Base-by-base conservation (phyloP, 2,888 invertebrate species). In the Monoplex corrugatus region DNA sequence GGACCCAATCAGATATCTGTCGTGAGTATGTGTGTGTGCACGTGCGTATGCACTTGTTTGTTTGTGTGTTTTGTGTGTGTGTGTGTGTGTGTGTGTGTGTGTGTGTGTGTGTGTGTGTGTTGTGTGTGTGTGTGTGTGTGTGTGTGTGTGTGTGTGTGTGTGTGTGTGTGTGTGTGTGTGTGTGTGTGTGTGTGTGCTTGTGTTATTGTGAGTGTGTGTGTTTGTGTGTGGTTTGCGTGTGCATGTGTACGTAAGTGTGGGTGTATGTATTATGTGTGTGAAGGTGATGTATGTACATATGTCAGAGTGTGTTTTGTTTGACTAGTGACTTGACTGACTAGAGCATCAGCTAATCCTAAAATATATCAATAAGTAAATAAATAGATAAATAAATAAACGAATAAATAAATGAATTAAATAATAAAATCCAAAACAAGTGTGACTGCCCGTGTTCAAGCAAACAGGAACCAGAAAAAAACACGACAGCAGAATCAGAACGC, bases 141-240 rank as follows among this genome's bases (percentile, higher is more conserved):
- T n/a, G n/a, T 13, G 63, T n/a, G 44, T 35, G 23, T 63, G 2
- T 32, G 68, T 86, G 5, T 72, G 32, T 72, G 32, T 72, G 19
- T 6, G 3, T 72, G 32, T 72, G 32, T 72, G n/a, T 35, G 8
- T 72, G 32, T 72, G 32, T 72, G 72, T 72, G 72, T 32, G 35
- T 72, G 72, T 35, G 72, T 72, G 72, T 72, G 72, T 72, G 72
- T 72, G 72, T 35, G 72, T 35, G 72, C 8, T 32, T 32, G 72
- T 32, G 32, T 0, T 32, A 6, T 32, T 0, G 35, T 72, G 72
- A 35, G 72, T 35, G 72, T 35, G 72, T 35, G 72, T 35, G 72
- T 35, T 32, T 72, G 35, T 72, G 72, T 2, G 35, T 72, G 72
- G 10, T 8, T 35, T 2, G 35, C 35, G 68, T 32, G n/a, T 68